phyloP scores from a whole-genome alignment of 1,140 invertebrate species.

The Pectinophora gossypiella region DNA sequence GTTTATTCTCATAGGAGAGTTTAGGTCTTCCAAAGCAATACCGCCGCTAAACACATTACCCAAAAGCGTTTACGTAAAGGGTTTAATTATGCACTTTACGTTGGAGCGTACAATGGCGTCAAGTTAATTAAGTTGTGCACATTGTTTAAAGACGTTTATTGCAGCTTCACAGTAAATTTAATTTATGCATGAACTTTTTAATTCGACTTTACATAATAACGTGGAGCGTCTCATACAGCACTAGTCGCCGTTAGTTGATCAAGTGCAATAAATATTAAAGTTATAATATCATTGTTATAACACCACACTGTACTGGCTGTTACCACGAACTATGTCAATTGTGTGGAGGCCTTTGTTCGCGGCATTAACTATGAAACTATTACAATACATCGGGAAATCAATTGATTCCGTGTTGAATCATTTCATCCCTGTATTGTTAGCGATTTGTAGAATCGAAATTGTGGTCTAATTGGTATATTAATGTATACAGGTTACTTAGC shows the following conservation, averaged over 20 bases:
- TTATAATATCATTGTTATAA: conserved; percentile 70
- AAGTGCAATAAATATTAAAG: conserved; percentile 74
- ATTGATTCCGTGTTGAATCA: conserved; percentile 18
- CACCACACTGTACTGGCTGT: conserved; percentile 52
- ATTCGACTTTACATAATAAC: conserved; percentile 21
- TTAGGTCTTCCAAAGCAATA: conserved; percentile 70
- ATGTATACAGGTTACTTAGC: background rate
- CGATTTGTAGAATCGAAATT: background rate
- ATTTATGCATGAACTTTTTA: conserved; percentile 57
- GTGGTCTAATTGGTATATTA: too few species aligned
- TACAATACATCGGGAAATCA: conserved; percentile 35
- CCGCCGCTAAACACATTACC: conserved; percentile 67
- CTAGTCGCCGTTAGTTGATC: conserved; percentile 50
- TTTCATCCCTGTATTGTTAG: background rate
- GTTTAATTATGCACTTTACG: conserved; percentile 65
- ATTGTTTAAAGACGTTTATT: conserved; percentile 53
- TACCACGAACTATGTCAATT: conserved; percentile 64
- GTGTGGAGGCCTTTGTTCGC: conserved; percentile 59
- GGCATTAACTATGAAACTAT: conserved; percentile 61
- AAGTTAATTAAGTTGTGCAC: conserved; percentile 63
- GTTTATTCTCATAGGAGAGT: conserved; percentile 73
- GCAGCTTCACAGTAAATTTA: conserved; percentile 37
- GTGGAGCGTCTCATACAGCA: conserved; percentile 8
- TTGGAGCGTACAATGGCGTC: conserved; percentile 51
- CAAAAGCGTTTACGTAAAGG: conserved; percentile 65